phyloP scores from a whole-genome alignment of 2,113 vertebrate species.

The Rhipidura dahli region DNA sequence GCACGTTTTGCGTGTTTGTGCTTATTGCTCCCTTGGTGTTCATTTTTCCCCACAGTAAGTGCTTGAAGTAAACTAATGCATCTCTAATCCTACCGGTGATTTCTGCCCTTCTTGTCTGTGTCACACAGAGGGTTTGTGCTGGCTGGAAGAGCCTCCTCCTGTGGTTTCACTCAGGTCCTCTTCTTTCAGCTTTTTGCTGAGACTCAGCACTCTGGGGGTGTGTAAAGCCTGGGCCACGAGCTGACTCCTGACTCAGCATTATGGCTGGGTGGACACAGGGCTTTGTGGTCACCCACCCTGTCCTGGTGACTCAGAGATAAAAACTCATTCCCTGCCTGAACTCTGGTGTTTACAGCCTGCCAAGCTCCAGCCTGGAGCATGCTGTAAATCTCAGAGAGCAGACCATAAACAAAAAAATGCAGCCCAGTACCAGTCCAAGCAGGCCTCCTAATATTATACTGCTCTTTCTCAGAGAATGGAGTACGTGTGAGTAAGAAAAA shows the following conservation, averaged over 20 bases:
- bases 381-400: not conserved
- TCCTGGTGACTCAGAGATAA: slow-evolving; percentile 6
- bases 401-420: slow-evolving; percentile 6
- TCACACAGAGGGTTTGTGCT: not conserved
- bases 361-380: not conserved
- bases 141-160: not conserved
- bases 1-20: not conserved
- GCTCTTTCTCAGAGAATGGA: not conserved
- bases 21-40: not conserved
- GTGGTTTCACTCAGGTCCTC: not conserved
- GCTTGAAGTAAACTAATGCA: not conserved
- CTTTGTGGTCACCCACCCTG: slow-evolving; percentile 21
- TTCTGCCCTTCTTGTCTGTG: not conserved
- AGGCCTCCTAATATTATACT: not conserved
- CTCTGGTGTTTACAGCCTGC: not conserved
- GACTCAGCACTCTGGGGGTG: not conserved
- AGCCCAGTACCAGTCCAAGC: not conserved
- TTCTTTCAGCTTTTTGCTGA: slow-evolving; percentile 7
- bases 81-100: not conserved
- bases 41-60: not conserved
- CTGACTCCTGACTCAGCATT: slow-evolving; percentile 49
- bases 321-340: not conserved
- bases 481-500: not conserved
- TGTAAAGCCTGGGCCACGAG: not conserved
- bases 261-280: not conserved